Conservation (phyloP, 1,140 invertebrate species). For the Dryas iulia region DNA sequence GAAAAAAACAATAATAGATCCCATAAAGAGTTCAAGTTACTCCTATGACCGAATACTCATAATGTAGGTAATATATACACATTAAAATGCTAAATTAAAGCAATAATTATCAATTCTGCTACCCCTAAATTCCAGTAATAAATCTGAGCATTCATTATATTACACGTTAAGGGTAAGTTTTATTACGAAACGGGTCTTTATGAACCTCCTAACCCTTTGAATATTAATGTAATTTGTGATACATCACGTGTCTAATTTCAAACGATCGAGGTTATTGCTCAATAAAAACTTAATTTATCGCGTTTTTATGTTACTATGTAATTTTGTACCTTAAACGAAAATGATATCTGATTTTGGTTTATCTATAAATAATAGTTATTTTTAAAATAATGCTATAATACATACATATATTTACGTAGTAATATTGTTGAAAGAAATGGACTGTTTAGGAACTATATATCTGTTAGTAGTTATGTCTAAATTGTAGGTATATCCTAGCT, state of each 20-base stretch:
- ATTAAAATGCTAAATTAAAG: neutral
- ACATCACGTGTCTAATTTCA: conserved; percentile 8
- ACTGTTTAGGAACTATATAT: no score
- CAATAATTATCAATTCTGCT: neutral
- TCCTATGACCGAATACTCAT: neutral
- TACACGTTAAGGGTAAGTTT: conserved; percentile 10
- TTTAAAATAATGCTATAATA: no score
- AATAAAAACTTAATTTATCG: conserved; percentile 7
- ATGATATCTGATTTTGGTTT: neutral
- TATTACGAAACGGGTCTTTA: conserved; percentile 5
- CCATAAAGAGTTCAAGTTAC: neutral
- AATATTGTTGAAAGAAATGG: no score
- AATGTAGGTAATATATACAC: neutral
- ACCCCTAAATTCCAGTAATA: neutral
- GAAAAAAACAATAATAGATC: no score
- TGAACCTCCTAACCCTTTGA: conserved; percentile 5
- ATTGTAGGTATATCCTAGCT: no score
- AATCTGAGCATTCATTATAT: conserved; percentile 5
- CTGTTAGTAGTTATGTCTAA: no score
- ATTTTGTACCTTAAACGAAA: neutral
- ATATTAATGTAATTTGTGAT: conserved; percentile 11
- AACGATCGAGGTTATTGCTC: neutral
- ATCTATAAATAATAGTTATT: no score
- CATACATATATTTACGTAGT: no score
- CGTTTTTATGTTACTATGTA: neutral